phyloP scores from a whole-genome alignment of 2,113 vertebrate species.

The Sus scrofa region T2T-Sscrofa CM000824.6:96896501-96897000 shows the following conservation, averaged over 20 bases:
- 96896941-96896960: not conserved
- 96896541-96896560: not conserved
- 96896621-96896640: not conserved
- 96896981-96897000: not conserved
- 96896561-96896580: not conserved
- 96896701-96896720: not conserved
- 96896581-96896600: not conserved
- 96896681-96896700: conserved; percentile 8
- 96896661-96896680: conserved; percentile 2
- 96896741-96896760: not conserved
- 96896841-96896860: not conserved
- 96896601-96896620: not conserved
- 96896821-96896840: not conserved
- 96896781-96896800: not conserved
- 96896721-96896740: not conserved
- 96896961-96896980: not conserved
- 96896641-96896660: not conserved
- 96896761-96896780: not conserved
- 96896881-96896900: not conserved
- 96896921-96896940: not conserved
- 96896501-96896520: not conserved
- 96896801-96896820: not conserved
- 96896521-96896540: not conserved
- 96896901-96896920: not conserved
- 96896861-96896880: not conserved